Conservation (phyloP, 2,113 vertebrate genomes). For the Cyprinus carpio region DNA sequence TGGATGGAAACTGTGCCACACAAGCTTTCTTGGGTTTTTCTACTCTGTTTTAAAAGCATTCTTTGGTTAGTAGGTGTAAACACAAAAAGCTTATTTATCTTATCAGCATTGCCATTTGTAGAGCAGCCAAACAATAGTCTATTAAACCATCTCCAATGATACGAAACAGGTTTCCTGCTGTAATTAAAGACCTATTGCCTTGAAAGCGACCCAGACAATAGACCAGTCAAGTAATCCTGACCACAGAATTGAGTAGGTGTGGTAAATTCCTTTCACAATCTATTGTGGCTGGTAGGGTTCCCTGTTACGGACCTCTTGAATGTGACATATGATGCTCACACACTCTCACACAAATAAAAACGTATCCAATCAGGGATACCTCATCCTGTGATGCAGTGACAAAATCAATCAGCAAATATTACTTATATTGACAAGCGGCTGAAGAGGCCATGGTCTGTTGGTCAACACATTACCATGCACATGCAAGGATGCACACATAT, state of each 20-base stretch:
- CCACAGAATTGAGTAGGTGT: slow-evolving; percentile 57
- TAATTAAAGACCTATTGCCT: slow-evolving; percentile 68
- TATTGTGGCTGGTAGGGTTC: slow-evolving; percentile 55
- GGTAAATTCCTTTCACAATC: slow-evolving; percentile 47
- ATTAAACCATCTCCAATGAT: slow-evolving; percentile 56
- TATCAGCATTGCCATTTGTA: slow-evolving; percentile 49
- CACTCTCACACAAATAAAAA: slow-evolving; percentile 15
- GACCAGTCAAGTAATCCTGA: slow-evolving; percentile 46
- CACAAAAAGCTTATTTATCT: slow-evolving; percentile 52
- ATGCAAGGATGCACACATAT: slow-evolving; percentile 18
- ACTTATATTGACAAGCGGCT: slow-evolving; percentile 72
- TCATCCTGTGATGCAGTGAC: slow-evolving; percentile 56
- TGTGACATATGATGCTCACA: slow-evolving; percentile 41
- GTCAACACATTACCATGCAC: neutral
- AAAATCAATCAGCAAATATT: slow-evolving; percentile 78
- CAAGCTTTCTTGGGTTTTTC: slow-evolving; percentile 33
- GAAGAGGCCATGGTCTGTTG: slow-evolving; percentile 56
- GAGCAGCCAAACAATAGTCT: slow-evolving; percentile 54
- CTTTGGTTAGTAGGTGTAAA: slow-evolving; percentile 53
- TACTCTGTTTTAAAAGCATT: slow-evolving; percentile 52
- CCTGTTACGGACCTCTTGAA: slow-evolving; percentile 66
- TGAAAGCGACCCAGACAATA: slow-evolving; percentile 63
- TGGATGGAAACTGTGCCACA: slow-evolving; percentile 38
- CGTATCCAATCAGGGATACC: slow-evolving; percentile 60
- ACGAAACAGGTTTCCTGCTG: slow-evolving; percentile 61